Evolutionary conservation across 1,140 invertebrate genomes (phyloP).

Genomic region (Helicoverpa armigera): DNA sequence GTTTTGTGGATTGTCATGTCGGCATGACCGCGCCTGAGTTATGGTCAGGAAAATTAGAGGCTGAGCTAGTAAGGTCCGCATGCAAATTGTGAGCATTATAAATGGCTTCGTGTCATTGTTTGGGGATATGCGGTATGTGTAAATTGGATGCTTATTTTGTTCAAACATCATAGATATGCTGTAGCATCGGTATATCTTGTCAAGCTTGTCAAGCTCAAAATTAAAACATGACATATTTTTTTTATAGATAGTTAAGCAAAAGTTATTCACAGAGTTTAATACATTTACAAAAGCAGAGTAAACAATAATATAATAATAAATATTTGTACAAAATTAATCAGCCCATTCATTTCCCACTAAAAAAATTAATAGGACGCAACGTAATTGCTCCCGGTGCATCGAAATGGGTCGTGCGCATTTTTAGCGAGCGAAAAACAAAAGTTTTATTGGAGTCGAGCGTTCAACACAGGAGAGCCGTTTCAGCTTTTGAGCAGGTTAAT

Average conservation of each 20-base stretch:
- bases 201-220: too few relatives aligned
- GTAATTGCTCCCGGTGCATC: conserved; percentile 25
- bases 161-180: too few relatives aligned
- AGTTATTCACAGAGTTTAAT: too few relatives aligned
- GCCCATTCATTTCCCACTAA: not conserved
- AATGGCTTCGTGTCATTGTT: conserved; percentile 17
- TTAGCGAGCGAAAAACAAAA: conserved; percentile 58
- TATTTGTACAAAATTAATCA: not conserved
- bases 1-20: conserved; percentile 43
- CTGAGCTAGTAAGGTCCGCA: conserved; percentile 17
- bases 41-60: conserved; percentile 37
- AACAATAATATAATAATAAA: not conserved
- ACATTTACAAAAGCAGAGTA: too few relatives aligned
- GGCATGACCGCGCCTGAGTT: conserved; percentile 39
- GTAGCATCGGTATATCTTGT: too few relatives aligned
- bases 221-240: too few relatives aligned
- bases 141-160: not conserved
- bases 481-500: conserved; percentile 64
- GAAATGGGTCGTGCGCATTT: conserved; percentile 58
- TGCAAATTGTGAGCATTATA: conserved; percentile 17
- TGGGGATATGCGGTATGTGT: not conserved
- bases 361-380: conserved; percentile 25
- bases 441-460: conserved; percentile 55
- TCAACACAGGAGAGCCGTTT: conserved; percentile 52
- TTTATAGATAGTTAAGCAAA: too few relatives aligned